These are phyloP conservation scores for Diacarnus erythraeanus DNA, from an alignment of 37 sponge, comb jelly and placozoan genomes.

Conservation along the genomic window DNA sequence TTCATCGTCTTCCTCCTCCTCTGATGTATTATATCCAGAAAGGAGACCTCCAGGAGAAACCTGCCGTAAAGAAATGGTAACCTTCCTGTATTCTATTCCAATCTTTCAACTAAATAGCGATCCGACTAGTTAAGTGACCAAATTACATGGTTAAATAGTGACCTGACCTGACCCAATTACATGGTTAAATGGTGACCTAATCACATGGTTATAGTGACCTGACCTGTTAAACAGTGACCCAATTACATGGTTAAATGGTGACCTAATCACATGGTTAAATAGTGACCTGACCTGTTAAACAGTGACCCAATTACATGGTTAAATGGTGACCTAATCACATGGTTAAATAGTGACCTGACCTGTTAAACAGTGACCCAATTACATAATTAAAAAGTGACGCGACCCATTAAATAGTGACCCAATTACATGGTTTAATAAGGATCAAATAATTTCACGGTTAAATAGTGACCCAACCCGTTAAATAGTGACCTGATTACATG, in stretches of 20 bases:
- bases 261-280: too few relatives aligned
- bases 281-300: background rate
- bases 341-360: too few relatives aligned
- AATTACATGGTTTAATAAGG: background rate
- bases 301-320: background rate
- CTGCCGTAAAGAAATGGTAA: background rate
- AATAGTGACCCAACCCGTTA: background rate
- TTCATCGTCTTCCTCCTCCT: constrained; percentile 42
- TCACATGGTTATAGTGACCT: background rate
- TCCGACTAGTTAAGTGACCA: too few relatives aligned
- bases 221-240: too few relatives aligned
- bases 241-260: too few relatives aligned
- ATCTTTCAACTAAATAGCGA: too few relatives aligned
- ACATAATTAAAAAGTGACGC: too few relatives aligned
- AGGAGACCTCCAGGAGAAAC: background rate
- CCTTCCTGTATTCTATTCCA: too few relatives aligned
- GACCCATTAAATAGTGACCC: background rate
- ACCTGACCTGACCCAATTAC: background rate
- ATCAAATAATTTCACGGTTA: background rate
- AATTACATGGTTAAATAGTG: too few relatives aligned
- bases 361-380: too few relatives aligned
- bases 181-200: background rate
- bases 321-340: background rate
- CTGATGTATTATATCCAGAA: constrained; percentile 28
- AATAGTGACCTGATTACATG: background rate